Evolutionary conservation across 2,888 invertebrate genomes (phyloP).

Genomic region (Eilema sororculum): DNA sequence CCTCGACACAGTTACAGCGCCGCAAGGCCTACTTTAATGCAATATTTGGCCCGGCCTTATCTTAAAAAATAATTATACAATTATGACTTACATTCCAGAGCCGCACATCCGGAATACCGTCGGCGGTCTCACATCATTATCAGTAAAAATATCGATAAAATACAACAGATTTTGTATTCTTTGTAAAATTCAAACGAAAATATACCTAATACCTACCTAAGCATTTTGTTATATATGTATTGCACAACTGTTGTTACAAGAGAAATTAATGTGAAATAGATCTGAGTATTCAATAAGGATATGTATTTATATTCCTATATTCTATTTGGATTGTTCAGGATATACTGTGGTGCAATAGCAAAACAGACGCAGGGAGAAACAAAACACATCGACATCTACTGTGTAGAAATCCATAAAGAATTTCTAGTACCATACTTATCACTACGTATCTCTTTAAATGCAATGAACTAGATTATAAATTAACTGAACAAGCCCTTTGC

Average conservation of each 20-base stretch:
- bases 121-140: constrained; percentile 64
- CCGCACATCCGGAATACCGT: constrained; percentile 63
- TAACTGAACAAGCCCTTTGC: constrained; percentile 72
- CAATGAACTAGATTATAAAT: constrained; percentile 75
- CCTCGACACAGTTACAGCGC: constrained; percentile 76
- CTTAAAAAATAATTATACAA: constrained; percentile 84
- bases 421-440: constrained; percentile 70
- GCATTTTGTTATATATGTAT: constrained; percentile 83
- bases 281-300: constrained; percentile 86
- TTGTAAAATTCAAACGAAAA: constrained; percentile 84
- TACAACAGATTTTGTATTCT: constrained; percentile 84
- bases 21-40: constrained; percentile 83
- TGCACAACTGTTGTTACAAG: constrained; percentile 84
- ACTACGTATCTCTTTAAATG: constrained; percentile 81
- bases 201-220: constrained; percentile 85
- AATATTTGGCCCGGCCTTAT: constrained; percentile 86
- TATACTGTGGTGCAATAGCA: constrained; percentile 80
- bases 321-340: constrained; percentile 78
- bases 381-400: constrained; percentile 63
- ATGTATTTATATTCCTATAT: constrained; percentile 82
- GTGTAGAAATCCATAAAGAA: constrained; percentile 65
- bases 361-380: constrained; percentile 58
- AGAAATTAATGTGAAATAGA: constrained; percentile 77
- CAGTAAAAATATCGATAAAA: constrained; percentile 84
- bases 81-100: constrained; percentile 81